These are phyloP conservation scores for Andrena dorsata DNA, from an alignment of 2,888 invertebrate genomes.

Conservation along the genomic window DNA sequence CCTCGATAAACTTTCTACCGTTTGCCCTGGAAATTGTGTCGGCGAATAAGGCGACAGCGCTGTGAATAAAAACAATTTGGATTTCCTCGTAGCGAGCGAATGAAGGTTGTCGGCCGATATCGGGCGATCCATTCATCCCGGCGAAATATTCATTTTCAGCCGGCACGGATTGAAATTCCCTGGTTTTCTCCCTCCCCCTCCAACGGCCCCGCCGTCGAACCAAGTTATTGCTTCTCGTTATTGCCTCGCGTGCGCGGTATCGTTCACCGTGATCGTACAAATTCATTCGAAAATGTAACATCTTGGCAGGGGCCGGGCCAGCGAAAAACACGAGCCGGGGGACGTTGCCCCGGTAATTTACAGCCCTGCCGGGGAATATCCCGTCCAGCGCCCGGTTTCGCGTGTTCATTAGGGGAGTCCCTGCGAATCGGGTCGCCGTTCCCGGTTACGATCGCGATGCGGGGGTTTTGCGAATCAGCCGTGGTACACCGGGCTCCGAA, in stretches of 20 bases:
- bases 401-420: slow-evolving; percentile 23
- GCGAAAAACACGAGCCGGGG: not conserved
- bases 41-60: slow-evolving; percentile 6
- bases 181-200: not conserved
- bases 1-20: slow-evolving; percentile 52
- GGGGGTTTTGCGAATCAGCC: slow-evolving; percentile 26
- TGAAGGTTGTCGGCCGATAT: slow-evolving; percentile 16
- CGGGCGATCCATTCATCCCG: not conserved
- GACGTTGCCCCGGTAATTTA: not conserved
- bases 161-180: not conserved
- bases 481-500: slow-evolving; percentile 10
- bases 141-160: slow-evolving; percentile 1
- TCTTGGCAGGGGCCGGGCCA: not conserved
- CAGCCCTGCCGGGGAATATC: not conserved
- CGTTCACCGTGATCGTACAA: slow-evolving; percentile 9
- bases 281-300: slow-evolving; percentile 1
- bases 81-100: not conserved
- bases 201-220: not conserved
- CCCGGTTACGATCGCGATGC: slow-evolving; percentile 11
- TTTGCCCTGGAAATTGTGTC: slow-evolving; percentile 39
- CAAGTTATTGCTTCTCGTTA: slow-evolving; percentile 4
- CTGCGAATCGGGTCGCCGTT: slow-evolving; percentile 4
- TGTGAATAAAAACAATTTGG: slow-evolving; percentile 32
- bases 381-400: not conserved
- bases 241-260: not conserved